These are phyloP conservation scores for Pseudococcus longispinus DNA, from an alignment of 2,888 invertebrate species.

Conservation along the genomic window DNA sequence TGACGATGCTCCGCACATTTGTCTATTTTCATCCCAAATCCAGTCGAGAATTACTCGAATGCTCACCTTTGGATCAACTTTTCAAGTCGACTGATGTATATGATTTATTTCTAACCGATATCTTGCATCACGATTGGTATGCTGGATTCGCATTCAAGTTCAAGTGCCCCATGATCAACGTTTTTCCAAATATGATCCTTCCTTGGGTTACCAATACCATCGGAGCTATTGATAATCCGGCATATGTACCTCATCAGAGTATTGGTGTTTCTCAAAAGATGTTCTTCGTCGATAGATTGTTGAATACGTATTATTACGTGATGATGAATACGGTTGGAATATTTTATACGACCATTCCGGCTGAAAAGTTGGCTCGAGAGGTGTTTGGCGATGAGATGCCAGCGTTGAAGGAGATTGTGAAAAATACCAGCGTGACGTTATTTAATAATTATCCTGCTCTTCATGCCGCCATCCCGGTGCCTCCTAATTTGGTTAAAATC, in stretches of 20 bases:
- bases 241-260: conserved; percentile 14
- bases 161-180: not conserved
- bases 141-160: conserved; percentile 21
- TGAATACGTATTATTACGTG: not conserved
- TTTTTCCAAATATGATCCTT: conserved; percentile 4
- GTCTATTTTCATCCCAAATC: not conserved
- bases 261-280: not conserved
- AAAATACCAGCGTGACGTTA: conserved; percentile 37
- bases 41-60: not conserved
- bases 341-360: not conserved
- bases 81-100: conserved; percentile 44
- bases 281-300: not conserved
- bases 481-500: not conserved
- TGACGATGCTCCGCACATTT: accelerated
- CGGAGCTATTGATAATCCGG: conserved; percentile 59
- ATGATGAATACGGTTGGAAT: not conserved
- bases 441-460: not conserved
- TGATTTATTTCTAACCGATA: conserved; percentile 55
- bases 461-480: not conserved
- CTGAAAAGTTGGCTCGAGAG: not conserved
- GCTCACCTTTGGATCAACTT: conserved; percentile 38
- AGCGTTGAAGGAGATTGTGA: not conserved
- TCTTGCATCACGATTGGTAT: not conserved
- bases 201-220: conserved; percentile 59
- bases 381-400: not conserved